A percentile compares a stretch with the other conserved stretches of the same genome.
These are phyloP conservation scores for Amphipoea oculea DNA, from an alignment of 2,888 invertebrate genomes.

Conservation along the genomic window DNA sequence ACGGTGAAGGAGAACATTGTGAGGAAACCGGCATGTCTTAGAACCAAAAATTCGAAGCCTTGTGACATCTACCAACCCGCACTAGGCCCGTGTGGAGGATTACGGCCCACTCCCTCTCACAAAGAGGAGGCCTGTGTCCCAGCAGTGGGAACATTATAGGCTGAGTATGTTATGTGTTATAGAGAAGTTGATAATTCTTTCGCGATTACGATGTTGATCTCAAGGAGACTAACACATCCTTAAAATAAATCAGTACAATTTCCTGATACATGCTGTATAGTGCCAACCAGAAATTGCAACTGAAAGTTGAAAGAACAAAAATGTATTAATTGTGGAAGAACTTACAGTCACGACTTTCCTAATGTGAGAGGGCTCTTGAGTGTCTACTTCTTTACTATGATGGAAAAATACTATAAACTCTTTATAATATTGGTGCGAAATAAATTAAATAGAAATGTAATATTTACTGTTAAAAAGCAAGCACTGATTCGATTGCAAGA, in stretches of 20 bases:
- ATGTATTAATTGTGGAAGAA: neutral
- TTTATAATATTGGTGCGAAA: slow-evolving; percentile 16
- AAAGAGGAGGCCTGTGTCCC: too few relatives aligned
- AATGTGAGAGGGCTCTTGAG: neutral
- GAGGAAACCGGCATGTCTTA: too few relatives aligned
- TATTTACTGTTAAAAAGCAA: neutral
- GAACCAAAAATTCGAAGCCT: too few relatives aligned
- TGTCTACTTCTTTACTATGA: slow-evolving; percentile 2
- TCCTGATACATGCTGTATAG: neutral
- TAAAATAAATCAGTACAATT: neutral
- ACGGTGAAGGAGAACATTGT: too few relatives aligned
- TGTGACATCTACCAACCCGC: too few relatives aligned
- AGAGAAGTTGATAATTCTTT: neutral
- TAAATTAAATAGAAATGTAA: neutral
- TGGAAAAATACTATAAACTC: slow-evolving; percentile 13
- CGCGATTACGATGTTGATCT: neutral
- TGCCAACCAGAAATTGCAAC: neutral
- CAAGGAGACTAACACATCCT: neutral
- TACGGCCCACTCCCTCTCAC: too few relatives aligned
- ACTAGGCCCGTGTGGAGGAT: too few relatives aligned
- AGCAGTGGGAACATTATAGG: too few relatives aligned
- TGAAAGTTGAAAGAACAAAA: neutral
- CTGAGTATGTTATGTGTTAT: too few relatives aligned
- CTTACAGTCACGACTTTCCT: neutral
- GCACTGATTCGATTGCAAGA: neutral